Base-by-base conservation (phyloP, 2,888 invertebrate species). In the Pecten maximus region DNA sequence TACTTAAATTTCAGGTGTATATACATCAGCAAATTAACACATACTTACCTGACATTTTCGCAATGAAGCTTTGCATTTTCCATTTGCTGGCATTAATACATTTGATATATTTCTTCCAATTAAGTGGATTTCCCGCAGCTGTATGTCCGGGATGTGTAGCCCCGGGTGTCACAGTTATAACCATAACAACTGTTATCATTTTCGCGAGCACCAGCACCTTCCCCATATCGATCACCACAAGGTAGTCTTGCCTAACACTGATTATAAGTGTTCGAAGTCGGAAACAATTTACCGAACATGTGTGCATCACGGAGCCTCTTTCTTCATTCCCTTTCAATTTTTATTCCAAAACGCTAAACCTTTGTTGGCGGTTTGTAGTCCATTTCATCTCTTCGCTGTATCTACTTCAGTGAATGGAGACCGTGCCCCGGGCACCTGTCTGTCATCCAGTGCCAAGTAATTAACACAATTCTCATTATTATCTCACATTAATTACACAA, bases 141-240 rank as follows among this genome's bases (percentile, higher is more conserved):
- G 74, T 35, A 35, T 74, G 28, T 35, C 74, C 35, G 23, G 35
- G 74, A 10, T 28, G 12, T 74, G 74, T 28, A 4, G 74, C 74
- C 35, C 74, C 35, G 10, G 74, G 28, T 74, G 74, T 74, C 74
- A 74, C 28, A 23, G 74, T 74, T 74, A 74, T 28, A 35, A 15
- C 28, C 74, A 74, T 74, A 10, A 74, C 23, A 74, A 74, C 28
- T 74, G 35, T 35, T 23, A 74, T 35, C 15, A 74, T 35, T 74
- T 35, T 10, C 74, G 15, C 74, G 10, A 74, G 12, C 12, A 74
- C 28, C 4, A 74, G 28, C 35, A 74, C 74, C 28, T 74, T 74
- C 74, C 74, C 74, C 74, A 74, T 74, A 74, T 74, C n/a, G n/a
- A n/a, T n/a, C n/a, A n/a, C n/a, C 74, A 74, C 74, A 74, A 3